Percentiles rank a stretch among this genome's conserved stretches.
Evolutionary conservation across 2,888 invertebrate genomes (phyloP).

Genomic region (Celastrina argiolus): DNA sequence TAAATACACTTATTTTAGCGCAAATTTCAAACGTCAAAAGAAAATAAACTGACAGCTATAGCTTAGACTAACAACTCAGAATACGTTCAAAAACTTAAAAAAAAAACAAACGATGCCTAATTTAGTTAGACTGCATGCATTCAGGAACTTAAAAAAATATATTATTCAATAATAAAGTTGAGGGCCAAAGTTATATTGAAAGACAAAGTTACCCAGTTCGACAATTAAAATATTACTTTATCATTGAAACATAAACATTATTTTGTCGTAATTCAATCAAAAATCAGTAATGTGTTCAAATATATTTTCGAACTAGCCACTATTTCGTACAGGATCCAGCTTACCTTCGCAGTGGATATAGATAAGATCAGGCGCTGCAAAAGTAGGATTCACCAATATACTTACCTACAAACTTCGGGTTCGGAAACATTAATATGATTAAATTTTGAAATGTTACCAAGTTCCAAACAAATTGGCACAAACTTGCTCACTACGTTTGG

Average conservation of each 20-base stretch:
- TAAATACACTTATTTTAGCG: no score
- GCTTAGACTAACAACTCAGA: no score
- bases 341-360: neutral
- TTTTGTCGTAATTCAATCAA: neutral
- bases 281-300: neutral
- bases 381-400: neutral
- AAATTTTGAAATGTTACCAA: neutral
- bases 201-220: no score
- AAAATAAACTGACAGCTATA: no score
- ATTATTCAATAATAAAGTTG: no score
- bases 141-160: no score
- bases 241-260: neutral
- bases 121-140: no score
- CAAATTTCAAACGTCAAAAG: no score
- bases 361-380: neutral
- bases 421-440: conserved; percentile 13
- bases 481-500: neutral
- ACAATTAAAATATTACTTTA: no score
- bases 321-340: neutral
- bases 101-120: no score
- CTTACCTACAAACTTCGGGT: neutral
- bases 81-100: no score
- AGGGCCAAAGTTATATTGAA: no score
- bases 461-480: neutral
- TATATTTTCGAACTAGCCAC: neutral